Evolutionary conservation across 1,140 invertebrate genomes (phyloP).

Genomic region (Mycetomoellerius zeteki): DNA sequence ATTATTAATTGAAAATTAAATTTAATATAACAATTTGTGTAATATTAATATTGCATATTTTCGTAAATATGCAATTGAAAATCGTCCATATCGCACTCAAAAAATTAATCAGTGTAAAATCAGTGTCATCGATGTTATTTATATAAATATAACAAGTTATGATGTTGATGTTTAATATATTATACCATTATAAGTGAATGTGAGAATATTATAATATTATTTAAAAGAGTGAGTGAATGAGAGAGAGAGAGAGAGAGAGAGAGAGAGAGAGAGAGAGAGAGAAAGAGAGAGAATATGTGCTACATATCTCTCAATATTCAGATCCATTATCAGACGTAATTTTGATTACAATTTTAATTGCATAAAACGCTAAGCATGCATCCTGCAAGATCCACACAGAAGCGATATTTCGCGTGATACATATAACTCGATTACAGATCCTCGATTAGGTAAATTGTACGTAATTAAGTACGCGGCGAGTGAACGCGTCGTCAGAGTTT

Average conservation of each 20-base stretch:
- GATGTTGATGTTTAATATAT: background rate
- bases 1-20: conserved; percentile 50
- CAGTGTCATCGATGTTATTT: background rate
- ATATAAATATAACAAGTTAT: background rate
- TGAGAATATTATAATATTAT: no score
- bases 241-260: background rate
- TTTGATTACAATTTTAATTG: conserved; percentile 18
- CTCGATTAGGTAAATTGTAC: conserved; percentile 73
- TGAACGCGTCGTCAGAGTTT: conserved; percentile 52
- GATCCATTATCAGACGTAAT: background rate
- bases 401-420: conserved; percentile 36
- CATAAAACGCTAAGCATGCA: background rate
- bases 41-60: conserved; percentile 51
- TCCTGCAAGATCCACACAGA: background rate
- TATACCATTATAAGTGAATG: background rate
- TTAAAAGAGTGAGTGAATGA: no score
- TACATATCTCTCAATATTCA: background rate
- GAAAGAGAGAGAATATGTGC: background rate
- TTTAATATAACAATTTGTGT: conserved; percentile 37
- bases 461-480: conserved; percentile 59
- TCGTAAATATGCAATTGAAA: conserved; percentile 40
- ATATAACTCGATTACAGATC: conserved; percentile 43
- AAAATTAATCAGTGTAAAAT: conserved; percentile 30
- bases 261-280: background rate
- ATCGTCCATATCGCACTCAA: conserved; percentile 2